Evolutionary conservation across 2,113 vertebrate species (phyloP).

Genomic region (Mus pahari): DNA sequence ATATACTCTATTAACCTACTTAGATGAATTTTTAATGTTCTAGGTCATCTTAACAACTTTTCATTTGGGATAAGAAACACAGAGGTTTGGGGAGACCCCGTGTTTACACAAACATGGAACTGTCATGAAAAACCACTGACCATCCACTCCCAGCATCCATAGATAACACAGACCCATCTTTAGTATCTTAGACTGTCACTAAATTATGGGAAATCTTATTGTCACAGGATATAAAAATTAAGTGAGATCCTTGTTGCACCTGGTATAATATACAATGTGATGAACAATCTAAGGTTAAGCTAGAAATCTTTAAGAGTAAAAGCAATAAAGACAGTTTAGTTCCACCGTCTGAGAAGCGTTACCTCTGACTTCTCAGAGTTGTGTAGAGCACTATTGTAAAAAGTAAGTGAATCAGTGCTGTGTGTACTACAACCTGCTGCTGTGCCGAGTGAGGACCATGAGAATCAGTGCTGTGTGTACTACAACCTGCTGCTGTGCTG

Average conservation of each 20-base stretch:
- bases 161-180: neutral
- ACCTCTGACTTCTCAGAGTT: slow-evolving; percentile 51
- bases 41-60: slow-evolving; percentile 46
- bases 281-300: slow-evolving; percentile 2
- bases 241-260: slow-evolving; percentile 43
- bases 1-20: slow-evolving; percentile 28
- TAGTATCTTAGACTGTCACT: slow-evolving; percentile 46
- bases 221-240: slow-evolving; percentile 56
- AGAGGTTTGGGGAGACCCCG: neutral
- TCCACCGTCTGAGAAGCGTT: slow-evolving; percentile 8
- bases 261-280: slow-evolving; percentile 1
- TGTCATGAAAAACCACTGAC: slow-evolving; percentile 43
- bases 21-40: neutral
- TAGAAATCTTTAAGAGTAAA: slow-evolving; percentile 25
- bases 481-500: neutral
- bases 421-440: neutral
- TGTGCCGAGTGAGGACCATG: neutral
- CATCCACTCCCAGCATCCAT: slow-evolving; percentile 21
- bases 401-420: slow-evolving; percentile 6
- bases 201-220: slow-evolving; percentile 46
- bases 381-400: slow-evolving; percentile 16
- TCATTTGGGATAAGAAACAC: slow-evolving; percentile 10
- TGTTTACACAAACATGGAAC: slow-evolving; percentile 31
- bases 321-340: neutral
- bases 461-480: slow-evolving; percentile 1